These are phyloP conservation scores for Lepidurus couesii DNA, from an alignment of 1,140 invertebrate species.

Conservation along the genomic window DNA sequence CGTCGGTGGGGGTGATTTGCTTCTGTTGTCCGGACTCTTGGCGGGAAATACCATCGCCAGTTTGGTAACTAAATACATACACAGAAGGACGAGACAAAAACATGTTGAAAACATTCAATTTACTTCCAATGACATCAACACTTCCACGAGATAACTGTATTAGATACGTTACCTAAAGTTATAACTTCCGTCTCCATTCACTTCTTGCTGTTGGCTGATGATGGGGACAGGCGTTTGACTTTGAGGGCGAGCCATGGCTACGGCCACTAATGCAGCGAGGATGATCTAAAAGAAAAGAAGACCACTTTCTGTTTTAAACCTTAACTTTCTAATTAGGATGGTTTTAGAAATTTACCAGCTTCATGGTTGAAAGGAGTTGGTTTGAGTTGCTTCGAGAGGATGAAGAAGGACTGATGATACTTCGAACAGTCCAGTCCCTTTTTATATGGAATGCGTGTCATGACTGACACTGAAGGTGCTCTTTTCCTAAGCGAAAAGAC, in stretches of 20 bases:
- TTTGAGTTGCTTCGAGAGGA: neutral
- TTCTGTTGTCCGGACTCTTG: conserved; percentile 28
- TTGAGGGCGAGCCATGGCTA: conserved; percentile 30
- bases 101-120: neutral
- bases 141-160: neutral
- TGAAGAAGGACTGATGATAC: neutral
- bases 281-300: conserved; percentile 22
- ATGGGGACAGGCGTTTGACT: conserved; percentile 52
- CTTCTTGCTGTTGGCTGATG: conserved; percentile 59
- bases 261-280: conserved; percentile 29
- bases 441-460: neutral
- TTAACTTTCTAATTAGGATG: neutral
- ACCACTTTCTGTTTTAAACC: neutral
- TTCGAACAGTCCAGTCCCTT: neutral
- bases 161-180: conserved; percentile 51
- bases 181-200: conserved; percentile 58
- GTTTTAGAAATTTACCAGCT: neutral
- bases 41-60: conserved; percentile 26
- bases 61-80: conserved; percentile 20
- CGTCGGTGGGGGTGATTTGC: neutral
- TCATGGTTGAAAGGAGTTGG: neutral
- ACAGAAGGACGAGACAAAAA: neutral
- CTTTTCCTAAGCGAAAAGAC: neutral
- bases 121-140: neutral
- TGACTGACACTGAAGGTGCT: neutral